A percentile compares a stretch with the other conserved stretches of the same genome.
phyloP scores from a whole-genome alignment of 2,888 invertebrate genomes.

The Lasius platythorax region DNA sequence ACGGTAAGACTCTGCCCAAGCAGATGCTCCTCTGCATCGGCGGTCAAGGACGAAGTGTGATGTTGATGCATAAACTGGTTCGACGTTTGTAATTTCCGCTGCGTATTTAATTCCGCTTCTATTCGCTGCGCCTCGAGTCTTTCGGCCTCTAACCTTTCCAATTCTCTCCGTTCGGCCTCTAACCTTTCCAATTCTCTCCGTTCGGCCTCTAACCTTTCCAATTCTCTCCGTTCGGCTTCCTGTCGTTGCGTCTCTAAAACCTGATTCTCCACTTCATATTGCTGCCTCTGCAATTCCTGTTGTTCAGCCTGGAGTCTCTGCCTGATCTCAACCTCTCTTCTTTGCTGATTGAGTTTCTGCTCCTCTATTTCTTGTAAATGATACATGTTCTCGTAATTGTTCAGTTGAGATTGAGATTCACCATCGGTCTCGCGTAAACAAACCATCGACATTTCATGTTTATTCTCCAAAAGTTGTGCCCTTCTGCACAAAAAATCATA shows the following conservation, averaged over 20 bases:
- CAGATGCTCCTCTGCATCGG: slow-evolving; percentile 84
- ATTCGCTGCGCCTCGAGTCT: slow-evolving; percentile 75
- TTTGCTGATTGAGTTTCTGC: slow-evolving; percentile 66
- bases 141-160: slow-evolving; percentile 71
- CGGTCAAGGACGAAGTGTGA: slow-evolving; percentile 72
- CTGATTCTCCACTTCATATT: slow-evolving; percentile 66
- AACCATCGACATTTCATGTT: slow-evolving; percentile 53
- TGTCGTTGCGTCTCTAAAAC: slow-evolving; percentile 72
- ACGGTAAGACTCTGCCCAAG: slow-evolving; percentile 89
- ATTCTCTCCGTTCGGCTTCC: slow-evolving; percentile 75
- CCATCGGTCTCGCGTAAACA: slow-evolving; percentile 46
- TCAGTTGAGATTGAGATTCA: slow-evolving; percentile 60
- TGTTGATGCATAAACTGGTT: slow-evolving; percentile 79
- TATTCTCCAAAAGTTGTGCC: slow-evolving; percentile 57
- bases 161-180: slow-evolving; percentile 72
- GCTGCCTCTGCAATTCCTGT: slow-evolving; percentile 69
- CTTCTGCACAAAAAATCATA: slow-evolving; percentile 46
- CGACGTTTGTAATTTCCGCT: slow-evolving; percentile 79
- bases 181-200: slow-evolving; percentile 75
- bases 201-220: slow-evolving; percentile 74
- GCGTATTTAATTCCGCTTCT: slow-evolving; percentile 81
- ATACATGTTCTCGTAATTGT: slow-evolving; percentile 60
- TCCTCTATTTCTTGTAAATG: slow-evolving; percentile 72
- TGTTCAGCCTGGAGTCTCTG: slow-evolving; percentile 69
- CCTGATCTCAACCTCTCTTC: slow-evolving; percentile 66